Evolutionary conservation across 2,797 vertebrate genomes (phyloP).

Genomic region (Poeciliopsis gracilis): DNA sequence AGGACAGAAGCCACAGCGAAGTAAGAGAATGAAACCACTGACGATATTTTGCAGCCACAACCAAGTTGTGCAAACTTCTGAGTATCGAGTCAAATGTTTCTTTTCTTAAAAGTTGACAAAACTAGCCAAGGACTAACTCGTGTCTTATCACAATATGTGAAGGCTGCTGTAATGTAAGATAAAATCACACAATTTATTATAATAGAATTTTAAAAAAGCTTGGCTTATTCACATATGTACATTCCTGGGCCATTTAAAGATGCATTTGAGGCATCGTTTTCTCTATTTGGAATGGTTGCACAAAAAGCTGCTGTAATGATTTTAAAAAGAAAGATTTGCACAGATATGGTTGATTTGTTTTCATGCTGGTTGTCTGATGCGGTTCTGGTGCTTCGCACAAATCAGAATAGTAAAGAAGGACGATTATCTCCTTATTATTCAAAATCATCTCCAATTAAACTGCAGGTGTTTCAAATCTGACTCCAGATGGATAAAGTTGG

Average conservation of each 20-base stretch:
- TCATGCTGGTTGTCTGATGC: neutral
- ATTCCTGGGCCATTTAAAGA: neutral
- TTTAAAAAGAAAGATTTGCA: neutral
- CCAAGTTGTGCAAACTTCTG: neutral
- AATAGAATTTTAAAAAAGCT: neutral
- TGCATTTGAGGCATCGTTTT: neutral
- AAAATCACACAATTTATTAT: neutral
- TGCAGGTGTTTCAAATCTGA: neutral
- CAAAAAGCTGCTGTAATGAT: neutral
- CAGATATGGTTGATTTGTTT: neutral
- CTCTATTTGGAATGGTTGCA: neutral
- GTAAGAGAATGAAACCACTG: neutral
- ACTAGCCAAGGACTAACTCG: neutral
- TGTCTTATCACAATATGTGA: neutral
- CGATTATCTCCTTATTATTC: neutral
- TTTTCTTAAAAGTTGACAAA: neutral
- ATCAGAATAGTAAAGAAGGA: neutral
- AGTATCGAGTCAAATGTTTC: neutral
- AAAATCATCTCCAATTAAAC: neutral
- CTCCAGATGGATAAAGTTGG: neutral
- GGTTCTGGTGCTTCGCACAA: neutral
- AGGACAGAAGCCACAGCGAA: constrained; percentile 1
- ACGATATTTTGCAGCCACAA: neutral
- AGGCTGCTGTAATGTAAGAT: neutral
- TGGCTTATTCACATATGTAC: too few species aligned